phyloP scores from a whole-genome alignment of 2,797 vertebrate species.

The Notoglanidium macrostoma region DNA sequence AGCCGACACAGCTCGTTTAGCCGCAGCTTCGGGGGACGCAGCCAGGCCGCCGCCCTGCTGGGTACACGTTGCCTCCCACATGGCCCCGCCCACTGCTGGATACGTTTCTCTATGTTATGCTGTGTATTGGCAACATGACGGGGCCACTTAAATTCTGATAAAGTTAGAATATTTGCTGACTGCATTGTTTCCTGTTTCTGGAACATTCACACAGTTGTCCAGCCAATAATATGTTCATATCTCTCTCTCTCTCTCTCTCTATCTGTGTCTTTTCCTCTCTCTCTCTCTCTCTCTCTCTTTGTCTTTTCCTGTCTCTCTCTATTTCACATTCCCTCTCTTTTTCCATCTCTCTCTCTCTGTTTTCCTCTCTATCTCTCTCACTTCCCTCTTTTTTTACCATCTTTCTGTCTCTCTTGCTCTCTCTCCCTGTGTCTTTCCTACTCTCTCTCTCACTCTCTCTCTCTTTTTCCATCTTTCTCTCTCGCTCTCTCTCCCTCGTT shows the following conservation, averaged over 20 bases:
- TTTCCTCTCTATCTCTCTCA: neutral
- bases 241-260: neutral
- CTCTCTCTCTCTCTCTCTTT: neutral
- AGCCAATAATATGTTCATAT: neutral
- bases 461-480: constrained; percentile 17
- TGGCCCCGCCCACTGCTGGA: constrained; percentile 16
- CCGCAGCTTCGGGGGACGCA: constrained; percentile 99
- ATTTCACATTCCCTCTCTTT: neutral
- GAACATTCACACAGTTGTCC: neutral
- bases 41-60: constrained; percentile 95
- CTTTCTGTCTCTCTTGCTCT: neutral
- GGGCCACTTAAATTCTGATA: neutral
- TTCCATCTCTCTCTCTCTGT: neutral
- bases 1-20: constrained; percentile 99
- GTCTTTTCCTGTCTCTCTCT: too few relatives aligned
- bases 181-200: neutral
- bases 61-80: constrained; percentile 79
- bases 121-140: constrained; percentile 19
- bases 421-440: neutral
- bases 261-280: neutral
- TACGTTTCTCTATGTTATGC: neutral
- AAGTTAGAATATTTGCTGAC: neutral
- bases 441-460: neutral
- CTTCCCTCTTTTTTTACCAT: neutral
- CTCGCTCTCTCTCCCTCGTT: constrained; percentile 39